Evolutionary conservation across 2,888 invertebrate genomes (phyloP).

Genomic region (Cordilura impudica): DNA sequence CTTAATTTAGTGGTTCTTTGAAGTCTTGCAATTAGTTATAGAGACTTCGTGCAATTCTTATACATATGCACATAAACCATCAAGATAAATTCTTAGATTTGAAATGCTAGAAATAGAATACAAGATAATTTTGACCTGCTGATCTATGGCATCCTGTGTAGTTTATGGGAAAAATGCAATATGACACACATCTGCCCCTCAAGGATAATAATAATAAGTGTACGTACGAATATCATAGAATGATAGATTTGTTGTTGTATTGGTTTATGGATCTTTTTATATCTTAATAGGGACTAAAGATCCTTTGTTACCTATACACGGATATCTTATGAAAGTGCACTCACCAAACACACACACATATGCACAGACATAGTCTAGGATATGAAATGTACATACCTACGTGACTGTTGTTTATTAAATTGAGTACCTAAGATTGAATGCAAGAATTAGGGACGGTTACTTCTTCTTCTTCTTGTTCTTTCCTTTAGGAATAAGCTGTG

Average conservation of each 20-base stretch:
- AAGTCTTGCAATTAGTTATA: conserved; percentile 43
- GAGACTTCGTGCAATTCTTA: not conserved
- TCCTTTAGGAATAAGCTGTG: conserved; percentile 13
- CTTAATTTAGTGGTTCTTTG: conserved; percentile 36
- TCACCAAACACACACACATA: conserved; percentile 1
- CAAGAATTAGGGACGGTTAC: conserved; percentile 24
- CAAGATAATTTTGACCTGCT: conserved; percentile 34
- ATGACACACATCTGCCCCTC: conserved; percentile 52
- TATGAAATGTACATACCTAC: not conserved
- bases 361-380: not conserved
- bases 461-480: not conserved
- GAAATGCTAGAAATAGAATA: not conserved
- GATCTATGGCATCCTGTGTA: conserved; percentile 34
- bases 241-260: not conserved
- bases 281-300: conserved; percentile 19
- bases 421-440: conserved; percentile 32
- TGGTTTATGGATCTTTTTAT: conserved; percentile 11
- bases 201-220: conserved; percentile 19
- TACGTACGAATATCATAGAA: conserved; percentile 11
- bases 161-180: conserved; percentile 27
- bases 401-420: conserved; percentile 6
- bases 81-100: not conserved
- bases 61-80: conserved; percentile 9
- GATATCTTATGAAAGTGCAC: conserved; percentile 13
- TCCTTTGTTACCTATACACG: conserved; percentile 9